Base-by-base conservation (phyloP, 2,113 vertebrate species). In the Alosa alosa region DNA sequence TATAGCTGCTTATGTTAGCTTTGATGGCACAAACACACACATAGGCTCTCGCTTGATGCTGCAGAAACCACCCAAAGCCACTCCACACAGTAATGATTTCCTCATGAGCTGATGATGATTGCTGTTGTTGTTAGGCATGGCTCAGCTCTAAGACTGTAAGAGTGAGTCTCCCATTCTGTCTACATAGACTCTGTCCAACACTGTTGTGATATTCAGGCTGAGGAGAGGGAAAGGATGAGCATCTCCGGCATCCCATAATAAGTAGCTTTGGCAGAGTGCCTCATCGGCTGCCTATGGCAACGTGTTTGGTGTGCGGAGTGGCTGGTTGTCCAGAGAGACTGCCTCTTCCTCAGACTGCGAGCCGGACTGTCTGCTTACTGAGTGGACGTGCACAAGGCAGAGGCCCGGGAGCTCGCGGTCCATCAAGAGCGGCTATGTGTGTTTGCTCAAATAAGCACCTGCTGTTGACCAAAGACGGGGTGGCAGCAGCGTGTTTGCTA, bases 321-420 rank as follows among this genome's bases (percentile, higher is more conserved):
- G n/a, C 25, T 11, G 64, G 64, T 72, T 11, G 10, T 72, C 64
- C 64, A 3, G 6, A 3, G 64, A 25, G 25, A 68, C 64, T 36
- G 25, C 64, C 25, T 72, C 64, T 36, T 72, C 64, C 64, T 72
- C 64, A 72, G 64, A 72, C 64, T 72, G 64, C 25, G 64, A 72
- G n/a, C 25, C 25, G 25, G 64, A 72, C 64, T 72, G 64, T 72
- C 25, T 72, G 64, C 1, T 72, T 1, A 36, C 64, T 72, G 64
- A 36, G 64, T 31, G n/a, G 6, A 15, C 64, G 22, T 55, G 17
- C 15, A 13, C 52, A 3, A 55, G 52, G 17, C n/a, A 2, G n/a
- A 7, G 64, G 18, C 60, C n/a, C n/a, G 25, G 9, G n/a, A 36
- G 64, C 64, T 72, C n/a, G 64, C 41, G 1, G 7, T 72, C 64